Evolutionary conservation across 2,797 vertebrate genomes (phyloP), one percentile per base, ranked within the genome.

Genomic region (Pachyuromys duprasi): DNA sequence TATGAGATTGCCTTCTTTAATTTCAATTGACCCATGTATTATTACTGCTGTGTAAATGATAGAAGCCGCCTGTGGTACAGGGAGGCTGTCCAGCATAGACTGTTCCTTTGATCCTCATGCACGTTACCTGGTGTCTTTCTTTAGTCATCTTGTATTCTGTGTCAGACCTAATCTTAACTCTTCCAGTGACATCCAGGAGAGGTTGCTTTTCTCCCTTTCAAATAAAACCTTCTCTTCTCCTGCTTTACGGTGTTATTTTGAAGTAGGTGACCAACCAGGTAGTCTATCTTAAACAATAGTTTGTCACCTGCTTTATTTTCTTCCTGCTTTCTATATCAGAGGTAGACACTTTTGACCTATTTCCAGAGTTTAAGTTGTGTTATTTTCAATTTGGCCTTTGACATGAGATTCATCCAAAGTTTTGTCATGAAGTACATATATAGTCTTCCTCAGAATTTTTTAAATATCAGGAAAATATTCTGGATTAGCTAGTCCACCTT

Each of bases 261-360:
- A 90, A 95, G 83, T 82, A 57, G 31, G 76, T 81, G 7, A 33
- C 81, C 17, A 88, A 62, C 57, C n/a, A 95, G 55, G 45, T 89
- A 89, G 65, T 67, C 70, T 95, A 86, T 78, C 90, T 90, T 90
- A 90, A 93, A 60, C 2, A 91, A 26, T 83, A 72, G 55, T 95
- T 90, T 89, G 13, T 33, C 26, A 53, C 5, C 14, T 88, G 62
- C 57, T 91, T 86, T 95, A 24, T 82, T 93, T 95, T 88, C 62
- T 90, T 96, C 39, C 36, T 92, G 5, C 60, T 96, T 96, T 94
- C 9, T 22, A 84, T 86, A 60, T 65, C 55, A 74, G 82, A 80
- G 55, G 60, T 72, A n/a, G 28, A 60, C 36, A 28, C 72, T 39
- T 33, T 69, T 57, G 83, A 60, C 3, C 8, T 91, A 0, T 84